Base-by-base conservation (phyloP, 1,140 invertebrate species). In the Papilio polyxenes region DNA sequence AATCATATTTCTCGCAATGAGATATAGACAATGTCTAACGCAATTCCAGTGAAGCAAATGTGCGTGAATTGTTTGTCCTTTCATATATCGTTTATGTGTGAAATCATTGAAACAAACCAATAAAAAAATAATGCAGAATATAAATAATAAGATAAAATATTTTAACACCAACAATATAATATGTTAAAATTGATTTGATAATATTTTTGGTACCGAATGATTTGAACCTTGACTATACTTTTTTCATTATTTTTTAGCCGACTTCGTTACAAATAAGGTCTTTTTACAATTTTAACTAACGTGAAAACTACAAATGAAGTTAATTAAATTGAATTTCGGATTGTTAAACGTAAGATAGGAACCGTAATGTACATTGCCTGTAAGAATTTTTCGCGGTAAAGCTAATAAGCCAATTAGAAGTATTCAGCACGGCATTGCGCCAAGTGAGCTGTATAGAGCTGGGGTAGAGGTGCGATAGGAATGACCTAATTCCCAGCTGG, bases 401-500 rank as follows among this genome's bases (percentile, higher is more conserved):
- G 74, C 74, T 48, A 75, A 75, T 44, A 75, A 75, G 74, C 74
- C 74, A 75, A 75, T 75, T 75, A 75, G 74, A 11, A 40, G 40
- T 75, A 75, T 75, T 75, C 74, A 49, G 37, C 72, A 31, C 20
- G 20, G 40, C 74, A 49, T 44, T 49, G 74, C 74, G 51, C 74
- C 65, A 83, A 85, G 69, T 85, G 82, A 86, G 84, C 81, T 49
- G 81, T 85, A 76, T 78, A 75, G 72, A 49, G 48, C 74, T 75
- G 74, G 48, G 40, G n/a, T 44, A 82, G 81, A 79, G 75, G 83
- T 82, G 83, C 83, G 82, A 79, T 82, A 79, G 49, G 75, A 77
- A n/a, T 84, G 87, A 88, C 87, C 87, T 88, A 88, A 74, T 83
- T 88, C 82, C 51, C 20, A 82, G 75, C 83, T 81, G 81, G 81